Evolutionary conservation across 2,797 vertebrate genomes (phyloP).

Genomic region (Lepus oiostolus): DNA sequence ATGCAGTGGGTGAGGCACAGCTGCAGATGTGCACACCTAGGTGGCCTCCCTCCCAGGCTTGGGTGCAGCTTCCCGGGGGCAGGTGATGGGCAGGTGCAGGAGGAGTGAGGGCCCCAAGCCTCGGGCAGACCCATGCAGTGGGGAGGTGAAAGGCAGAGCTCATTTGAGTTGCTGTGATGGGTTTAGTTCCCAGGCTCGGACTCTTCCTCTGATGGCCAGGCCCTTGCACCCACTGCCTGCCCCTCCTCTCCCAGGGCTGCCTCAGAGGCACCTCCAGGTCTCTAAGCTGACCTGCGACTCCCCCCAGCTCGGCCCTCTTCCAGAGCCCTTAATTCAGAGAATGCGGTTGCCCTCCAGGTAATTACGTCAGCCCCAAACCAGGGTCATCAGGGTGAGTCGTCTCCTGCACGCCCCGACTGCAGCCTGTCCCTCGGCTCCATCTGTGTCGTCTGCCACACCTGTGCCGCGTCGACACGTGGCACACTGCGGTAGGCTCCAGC

Average conservation of each 20-base stretch:
- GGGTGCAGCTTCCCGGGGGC: no score
- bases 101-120: not conserved
- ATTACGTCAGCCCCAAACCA: not conserved
- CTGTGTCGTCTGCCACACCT: not conserved
- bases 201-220: not conserved
- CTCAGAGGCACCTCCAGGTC: not conserved
- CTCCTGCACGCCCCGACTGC: not conserved
- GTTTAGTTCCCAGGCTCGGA: not conserved
- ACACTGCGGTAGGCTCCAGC: not conserved
- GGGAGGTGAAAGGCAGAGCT: not conserved
- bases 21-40: not conserved
- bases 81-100: not conserved
- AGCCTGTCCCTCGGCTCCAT: not conserved
- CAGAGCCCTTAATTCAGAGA: not conserved
- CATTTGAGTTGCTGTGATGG: not conserved
- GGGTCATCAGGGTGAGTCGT: not conserved
- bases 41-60: not conserved
- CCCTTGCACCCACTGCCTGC: not conserved
- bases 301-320: not conserved
- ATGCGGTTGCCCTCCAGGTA: not conserved
- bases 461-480: not conserved
- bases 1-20: not conserved
- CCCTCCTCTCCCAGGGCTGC: not conserved
- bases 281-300: not conserved
- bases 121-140: accelerated